Conservation (phyloP, 2,888 invertebrate genomes). For the Eledone cirrhosa region DNA sequence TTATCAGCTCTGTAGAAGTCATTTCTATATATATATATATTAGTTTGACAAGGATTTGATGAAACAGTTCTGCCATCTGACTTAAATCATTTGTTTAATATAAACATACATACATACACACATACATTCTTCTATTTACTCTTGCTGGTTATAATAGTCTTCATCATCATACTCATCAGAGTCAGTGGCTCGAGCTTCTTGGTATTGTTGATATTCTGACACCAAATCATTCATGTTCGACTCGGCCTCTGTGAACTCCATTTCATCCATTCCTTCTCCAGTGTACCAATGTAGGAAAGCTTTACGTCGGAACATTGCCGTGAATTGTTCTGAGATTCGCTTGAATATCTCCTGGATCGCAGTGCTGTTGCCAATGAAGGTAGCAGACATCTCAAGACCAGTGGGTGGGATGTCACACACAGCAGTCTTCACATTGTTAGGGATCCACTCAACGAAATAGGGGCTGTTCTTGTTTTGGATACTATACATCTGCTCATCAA, state of each 20-base stretch:
- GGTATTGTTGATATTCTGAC: constrained; percentile 59
- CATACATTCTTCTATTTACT: too few species aligned
- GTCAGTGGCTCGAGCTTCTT: constrained; percentile 71
- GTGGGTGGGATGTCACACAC: constrained; percentile 38
- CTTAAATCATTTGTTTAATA: too few species aligned
- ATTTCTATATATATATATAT: too few species aligned
- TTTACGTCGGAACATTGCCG: constrained; percentile 95
- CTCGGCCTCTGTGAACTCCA: constrained; percentile 85
- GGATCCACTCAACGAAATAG: constrained; percentile 57
- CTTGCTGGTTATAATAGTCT: neutral
- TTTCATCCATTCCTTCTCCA: constrained; percentile 96
- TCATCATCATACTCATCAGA: constrained; percentile 69
- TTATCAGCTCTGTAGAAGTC: too few species aligned
- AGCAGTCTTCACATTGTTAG: constrained; percentile 49
- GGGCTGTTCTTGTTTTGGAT: constrained; percentile 69
- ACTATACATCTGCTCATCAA: constrained; percentile 84
- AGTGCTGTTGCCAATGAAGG: constrained; percentile 66
- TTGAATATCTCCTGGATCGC: constrained; percentile 63
- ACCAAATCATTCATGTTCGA: constrained; percentile 82
- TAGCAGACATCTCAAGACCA: constrained; percentile 25
- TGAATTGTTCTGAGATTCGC: constrained; percentile 68
- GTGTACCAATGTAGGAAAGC: constrained; percentile 99
- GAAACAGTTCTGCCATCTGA: too few species aligned
- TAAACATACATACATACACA: too few species aligned
- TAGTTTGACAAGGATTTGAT: too few species aligned